Conservation (phyloP, 2,888 invertebrate species). For the Aporophyla nigra region DNA sequence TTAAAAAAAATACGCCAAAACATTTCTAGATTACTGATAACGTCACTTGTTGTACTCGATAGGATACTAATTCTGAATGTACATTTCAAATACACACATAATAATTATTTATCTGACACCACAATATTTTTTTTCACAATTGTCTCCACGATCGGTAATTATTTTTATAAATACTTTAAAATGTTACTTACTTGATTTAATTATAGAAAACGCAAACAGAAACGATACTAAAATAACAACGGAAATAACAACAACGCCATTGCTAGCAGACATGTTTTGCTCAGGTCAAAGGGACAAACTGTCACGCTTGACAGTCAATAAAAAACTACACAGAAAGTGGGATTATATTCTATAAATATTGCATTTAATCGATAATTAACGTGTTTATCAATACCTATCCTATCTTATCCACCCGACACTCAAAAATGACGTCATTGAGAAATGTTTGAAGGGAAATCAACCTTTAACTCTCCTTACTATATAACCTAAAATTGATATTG, state of each 20-base stretch:
- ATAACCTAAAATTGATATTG: background rate
- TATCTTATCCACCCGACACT: slow-evolving; percentile 33
- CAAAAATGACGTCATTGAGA: background rate
- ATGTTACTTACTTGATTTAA: slow-evolving; percentile 31
- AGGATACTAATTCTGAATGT: background rate
- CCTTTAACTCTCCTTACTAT: background rate
- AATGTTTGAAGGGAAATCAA: background rate
- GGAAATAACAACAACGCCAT: background rate
- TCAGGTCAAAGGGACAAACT: background rate
- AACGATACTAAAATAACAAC: slow-evolving; percentile 6
- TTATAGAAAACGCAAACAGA: slow-evolving; percentile 1
- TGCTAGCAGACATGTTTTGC: slow-evolving; percentile 1
- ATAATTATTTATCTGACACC: background rate
- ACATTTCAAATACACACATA: no score
- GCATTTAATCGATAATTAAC: slow-evolving; percentile 12
- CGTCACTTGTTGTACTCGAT: slow-evolving; percentile 4
- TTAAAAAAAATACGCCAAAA: background rate
- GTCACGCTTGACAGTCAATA: background rate
- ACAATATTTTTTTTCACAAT: background rate
- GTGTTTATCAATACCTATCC: slow-evolving; percentile 8
- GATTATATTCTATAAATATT: background rate
- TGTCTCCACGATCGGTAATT: no score
- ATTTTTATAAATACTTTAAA: background rate
- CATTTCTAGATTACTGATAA: slow-evolving; percentile 1
- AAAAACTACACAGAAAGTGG: background rate